Evolutionary conservation across 2,888 invertebrate species (phyloP), one percentile per base, ranked within the genome.

Genomic region (Alloscopus bannaensis): DNA sequence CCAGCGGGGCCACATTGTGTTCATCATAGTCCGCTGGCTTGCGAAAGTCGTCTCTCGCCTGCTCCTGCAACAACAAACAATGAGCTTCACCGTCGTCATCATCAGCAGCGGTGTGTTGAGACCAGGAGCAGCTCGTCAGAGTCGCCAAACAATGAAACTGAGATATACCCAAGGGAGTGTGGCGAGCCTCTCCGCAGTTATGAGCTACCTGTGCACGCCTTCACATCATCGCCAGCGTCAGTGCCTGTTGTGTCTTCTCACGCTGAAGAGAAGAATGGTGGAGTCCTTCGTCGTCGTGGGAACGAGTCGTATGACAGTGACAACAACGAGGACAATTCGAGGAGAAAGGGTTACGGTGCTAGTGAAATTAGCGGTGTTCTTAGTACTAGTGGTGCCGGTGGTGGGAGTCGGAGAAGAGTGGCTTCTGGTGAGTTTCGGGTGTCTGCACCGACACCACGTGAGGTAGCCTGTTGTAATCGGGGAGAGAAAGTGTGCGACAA

Each of bases 141-240:
- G 22, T 29, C n/a, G 42, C 24, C 47, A 20, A 20, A 66, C 66
- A 66, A 45, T 66, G 47, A 26, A 11, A 31, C n/a, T n/a, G n/a
- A n/a, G n/a, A 18, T 57, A 31, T 31, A 31, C 57, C 16, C n/a
- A 57, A 20, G 29, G 18, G 57, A 31, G n/a, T 29, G 13, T 57
- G 57, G 52, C 24, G 52, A 62, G 60, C 64, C 42, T 50, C 59
- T 36, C 6, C 65, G 47, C 76, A 76, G 76, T 76, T 59, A 47
- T n/a, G 66, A 68, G 69, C 47, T 66, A 68, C 59, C 69, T 62
- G 59, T 22, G 18, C 28, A 60, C 20, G 42, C 68, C 26, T 26
- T 24, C 68, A 52, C 76, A 76, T 60, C 66, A 26, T 71, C 59
- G 2, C 31, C 18, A 29, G 45, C 57, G 13, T 60, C 36, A 31